phyloP scores from a whole-genome alignment of 2,797 vertebrate species.

The Sebastiscus tertius region DNA sequence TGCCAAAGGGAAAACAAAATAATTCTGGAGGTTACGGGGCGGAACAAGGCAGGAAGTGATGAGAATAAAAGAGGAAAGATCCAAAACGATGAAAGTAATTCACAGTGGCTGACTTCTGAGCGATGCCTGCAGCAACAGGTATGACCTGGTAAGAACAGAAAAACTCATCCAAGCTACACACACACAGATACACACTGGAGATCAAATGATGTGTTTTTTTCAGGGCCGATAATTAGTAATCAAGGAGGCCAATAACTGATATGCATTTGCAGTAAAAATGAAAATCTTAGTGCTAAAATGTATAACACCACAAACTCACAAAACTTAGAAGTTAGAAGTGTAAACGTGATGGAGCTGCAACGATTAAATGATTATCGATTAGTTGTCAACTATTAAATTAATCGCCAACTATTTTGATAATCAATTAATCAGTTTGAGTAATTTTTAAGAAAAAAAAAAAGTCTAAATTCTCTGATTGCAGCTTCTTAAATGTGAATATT shows the following conservation, averaged over 20 bases:
- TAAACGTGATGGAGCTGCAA: background rate
- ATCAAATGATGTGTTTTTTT: background rate
- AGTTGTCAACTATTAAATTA: too few species aligned
- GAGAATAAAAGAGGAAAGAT: conserved; percentile 11
- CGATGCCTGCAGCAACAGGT: background rate
- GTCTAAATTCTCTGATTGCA: too few species aligned
- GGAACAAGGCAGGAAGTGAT: background rate
- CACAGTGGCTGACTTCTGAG: background rate
- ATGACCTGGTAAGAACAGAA: background rate
- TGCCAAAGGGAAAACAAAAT: background rate
- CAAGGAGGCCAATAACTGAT: background rate
- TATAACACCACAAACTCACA: background rate
- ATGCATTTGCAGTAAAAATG: background rate
- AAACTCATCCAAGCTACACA: background rate
- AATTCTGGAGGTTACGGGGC: background rate
- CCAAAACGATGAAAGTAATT: background rate
- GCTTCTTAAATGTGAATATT: too few species aligned
- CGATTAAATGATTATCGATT: too few species aligned
- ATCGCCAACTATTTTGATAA: too few species aligned
- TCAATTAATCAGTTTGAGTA: too few species aligned
- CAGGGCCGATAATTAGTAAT: background rate
- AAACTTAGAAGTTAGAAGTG: background rate
- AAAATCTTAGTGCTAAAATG: background rate
- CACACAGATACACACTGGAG: background rate
- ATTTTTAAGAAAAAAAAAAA: too few species aligned